Evolutionary conservation across 1,140 invertebrate species (phyloP).

Genomic region (Zelostemma sp.): DNA sequence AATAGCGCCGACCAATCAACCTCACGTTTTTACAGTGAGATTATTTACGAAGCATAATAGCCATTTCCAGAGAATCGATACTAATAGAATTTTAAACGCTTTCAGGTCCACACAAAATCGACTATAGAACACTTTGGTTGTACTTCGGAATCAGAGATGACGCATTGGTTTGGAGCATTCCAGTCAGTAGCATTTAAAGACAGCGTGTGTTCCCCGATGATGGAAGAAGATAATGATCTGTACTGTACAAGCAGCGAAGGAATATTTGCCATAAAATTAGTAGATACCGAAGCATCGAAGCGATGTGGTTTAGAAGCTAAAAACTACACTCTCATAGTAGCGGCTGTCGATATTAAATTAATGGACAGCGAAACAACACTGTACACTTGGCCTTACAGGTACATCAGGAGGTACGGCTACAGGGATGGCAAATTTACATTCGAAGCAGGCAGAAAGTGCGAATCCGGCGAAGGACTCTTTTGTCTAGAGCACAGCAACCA

Average conservation of each 20-base stretch:
- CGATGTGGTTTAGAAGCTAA: conserved; percentile 80
- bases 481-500: conserved; percentile 83
- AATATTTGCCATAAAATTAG: conserved; percentile 82
- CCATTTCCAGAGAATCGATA: no score
- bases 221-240: conserved; percentile 89
- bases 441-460: conserved; percentile 90
- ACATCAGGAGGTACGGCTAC: conserved; percentile 87
- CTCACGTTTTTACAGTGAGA: conserved; percentile 71
- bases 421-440: conserved; percentile 87
- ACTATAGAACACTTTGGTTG: conserved; percentile 79
- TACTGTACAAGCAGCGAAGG: conserved; percentile 86
- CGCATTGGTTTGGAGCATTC: conserved; percentile 82
- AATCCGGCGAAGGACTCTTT: conserved; percentile 87
- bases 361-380: conserved; percentile 77
- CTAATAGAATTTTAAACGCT: neutral
- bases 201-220: conserved; percentile 73
- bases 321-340: conserved; percentile 81
- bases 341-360: conserved; percentile 79
- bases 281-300: conserved; percentile 82
- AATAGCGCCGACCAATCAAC: conserved; percentile 77
- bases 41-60: no score
- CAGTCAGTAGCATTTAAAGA: conserved; percentile 87
- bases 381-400: conserved; percentile 89
- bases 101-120: conserved; percentile 80
- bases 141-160: conserved; percentile 78